Conservation (phyloP, 2,888 invertebrate species). For the Sisyra terminalis region DNA sequence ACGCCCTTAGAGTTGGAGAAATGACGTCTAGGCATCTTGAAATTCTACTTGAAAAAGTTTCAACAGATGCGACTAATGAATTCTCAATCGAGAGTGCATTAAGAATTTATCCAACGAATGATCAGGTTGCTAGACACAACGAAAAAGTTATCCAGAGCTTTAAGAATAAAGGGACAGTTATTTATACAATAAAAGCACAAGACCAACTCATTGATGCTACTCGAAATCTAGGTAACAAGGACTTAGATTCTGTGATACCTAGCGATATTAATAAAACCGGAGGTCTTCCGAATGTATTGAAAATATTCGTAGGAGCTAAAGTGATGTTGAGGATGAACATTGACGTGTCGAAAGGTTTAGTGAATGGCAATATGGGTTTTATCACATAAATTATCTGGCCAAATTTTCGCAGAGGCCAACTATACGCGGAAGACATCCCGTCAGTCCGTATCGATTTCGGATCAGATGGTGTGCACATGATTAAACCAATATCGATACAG, state of each 20-base stretch:
- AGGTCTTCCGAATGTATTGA: slow-evolving; percentile 11
- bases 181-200: slow-evolving; percentile 13
- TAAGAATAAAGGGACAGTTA: slow-evolving; percentile 11
- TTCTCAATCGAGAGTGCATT: slow-evolving; percentile 10
- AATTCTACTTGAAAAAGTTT: background rate
- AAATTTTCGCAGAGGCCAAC: slow-evolving; percentile 12
- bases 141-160: slow-evolving; percentile 12
- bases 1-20: slow-evolving; percentile 14
- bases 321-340: slow-evolving; percentile 15
- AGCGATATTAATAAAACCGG: slow-evolving; percentile 12
- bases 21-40: slow-evolving; percentile 9
- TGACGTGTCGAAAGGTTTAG: slow-evolving; percentile 13
- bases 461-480: slow-evolving; percentile 12
- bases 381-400: slow-evolving; percentile 16
- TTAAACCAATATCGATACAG: slow-evolving; percentile 13
- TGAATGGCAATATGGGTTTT: slow-evolving; percentile 14
- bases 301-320: slow-evolving; percentile 14
- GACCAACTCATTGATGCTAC: slow-evolving; percentile 12
- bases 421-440: slow-evolving; percentile 12
- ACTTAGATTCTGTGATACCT: slow-evolving; percentile 11
- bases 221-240: slow-evolving; percentile 10
- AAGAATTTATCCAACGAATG: slow-evolving; percentile 13
- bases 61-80: background rate
- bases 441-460: slow-evolving; percentile 14
- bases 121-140: slow-evolving; percentile 11